phyloP scores from a whole-genome alignment of 2,888 invertebrate species.

The Clitarchus hookeri region DNA sequence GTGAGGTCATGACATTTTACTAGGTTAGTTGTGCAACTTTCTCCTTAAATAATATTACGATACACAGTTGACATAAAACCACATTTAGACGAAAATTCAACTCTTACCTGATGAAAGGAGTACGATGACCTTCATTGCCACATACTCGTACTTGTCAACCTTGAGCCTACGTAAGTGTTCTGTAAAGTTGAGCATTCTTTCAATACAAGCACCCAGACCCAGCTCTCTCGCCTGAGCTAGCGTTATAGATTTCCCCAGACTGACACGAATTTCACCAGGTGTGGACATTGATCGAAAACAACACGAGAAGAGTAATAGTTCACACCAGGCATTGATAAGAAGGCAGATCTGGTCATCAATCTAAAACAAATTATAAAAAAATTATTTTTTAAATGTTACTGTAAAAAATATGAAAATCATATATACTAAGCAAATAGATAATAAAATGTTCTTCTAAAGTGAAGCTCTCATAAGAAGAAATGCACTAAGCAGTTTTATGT shows the following conservation, averaged over 20 bases:
- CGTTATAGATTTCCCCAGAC: constrained; percentile 66
- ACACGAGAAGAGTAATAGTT: constrained; percentile 86
- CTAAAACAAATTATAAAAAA: constrained; percentile 56
- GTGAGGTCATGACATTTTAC: too few species aligned
- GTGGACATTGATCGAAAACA: constrained; percentile 92
- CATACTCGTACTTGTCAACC: constrained; percentile 95
- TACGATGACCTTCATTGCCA: constrained; percentile 93
- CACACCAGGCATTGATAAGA: constrained; percentile 97
- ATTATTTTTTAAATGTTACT: too few species aligned
- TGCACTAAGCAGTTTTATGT: too few species aligned
- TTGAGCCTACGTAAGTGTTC: constrained; percentile 87
- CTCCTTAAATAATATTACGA: too few species aligned
- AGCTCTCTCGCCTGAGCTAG: constrained; percentile 71
- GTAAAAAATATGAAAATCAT: too few species aligned
- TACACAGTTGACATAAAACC: too few species aligned
- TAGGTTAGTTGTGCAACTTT: too few species aligned
- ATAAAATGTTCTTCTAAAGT: too few species aligned
- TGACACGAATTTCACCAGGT: constrained; percentile 85
- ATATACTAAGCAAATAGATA: too few species aligned
- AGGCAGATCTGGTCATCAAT: constrained; percentile 98
- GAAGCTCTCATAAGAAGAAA: too few species aligned
- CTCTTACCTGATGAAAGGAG: constrained; percentile 83
- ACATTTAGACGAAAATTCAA: too few species aligned
- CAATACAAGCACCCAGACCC: constrained; percentile 84
- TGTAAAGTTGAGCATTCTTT: constrained; percentile 92